phyloP scores from a whole-genome alignment of 1,140 invertebrate genomes.

The Trichomalopsis sarcophagae region DNA sequence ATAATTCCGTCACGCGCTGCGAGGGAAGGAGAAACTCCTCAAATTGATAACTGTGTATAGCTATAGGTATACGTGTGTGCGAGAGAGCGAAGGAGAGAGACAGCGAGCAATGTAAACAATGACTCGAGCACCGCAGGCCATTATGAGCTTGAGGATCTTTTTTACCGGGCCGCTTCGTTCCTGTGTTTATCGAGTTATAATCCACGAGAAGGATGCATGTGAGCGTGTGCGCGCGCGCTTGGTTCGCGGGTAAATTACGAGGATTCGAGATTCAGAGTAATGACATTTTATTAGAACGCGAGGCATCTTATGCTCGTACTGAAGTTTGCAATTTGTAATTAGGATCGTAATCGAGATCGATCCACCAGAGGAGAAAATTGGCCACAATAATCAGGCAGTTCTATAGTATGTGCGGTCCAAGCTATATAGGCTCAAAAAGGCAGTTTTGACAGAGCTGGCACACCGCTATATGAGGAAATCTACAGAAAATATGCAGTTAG shows the following conservation, averaged over 20 bases:
- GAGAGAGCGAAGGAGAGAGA: background rate
- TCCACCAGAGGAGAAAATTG: too few species aligned
- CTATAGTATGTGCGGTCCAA: too few species aligned
- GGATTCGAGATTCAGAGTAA: constrained; percentile 28
- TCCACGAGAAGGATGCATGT: background rate
- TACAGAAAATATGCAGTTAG: too few species aligned
- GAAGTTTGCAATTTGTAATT: constrained; percentile 37
- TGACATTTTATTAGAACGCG: constrained; percentile 44
- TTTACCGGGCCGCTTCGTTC: background rate
- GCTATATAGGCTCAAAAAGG: too few species aligned
- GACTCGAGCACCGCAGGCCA: constrained; percentile 27
- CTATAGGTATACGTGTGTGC: background rate
- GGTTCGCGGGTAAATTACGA: constrained; percentile 7
- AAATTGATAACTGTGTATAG: constrained; percentile 34
- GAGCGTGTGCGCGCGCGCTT: background rate
- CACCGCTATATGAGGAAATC: too few species aligned
- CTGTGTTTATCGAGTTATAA: constrained; percentile 45
- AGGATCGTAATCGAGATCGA: too few species aligned
- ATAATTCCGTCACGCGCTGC: background rate
- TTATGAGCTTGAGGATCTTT: constrained; percentile 29
- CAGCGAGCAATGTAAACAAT: constrained; percentile 45
- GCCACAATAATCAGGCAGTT: too few species aligned
- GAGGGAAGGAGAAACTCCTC: background rate
- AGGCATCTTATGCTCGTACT: background rate
- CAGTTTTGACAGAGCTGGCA: too few species aligned